phyloP scores from a whole-genome alignment of 2,888 invertebrate genomes.

The Phrixothrix hirtus region DNA sequence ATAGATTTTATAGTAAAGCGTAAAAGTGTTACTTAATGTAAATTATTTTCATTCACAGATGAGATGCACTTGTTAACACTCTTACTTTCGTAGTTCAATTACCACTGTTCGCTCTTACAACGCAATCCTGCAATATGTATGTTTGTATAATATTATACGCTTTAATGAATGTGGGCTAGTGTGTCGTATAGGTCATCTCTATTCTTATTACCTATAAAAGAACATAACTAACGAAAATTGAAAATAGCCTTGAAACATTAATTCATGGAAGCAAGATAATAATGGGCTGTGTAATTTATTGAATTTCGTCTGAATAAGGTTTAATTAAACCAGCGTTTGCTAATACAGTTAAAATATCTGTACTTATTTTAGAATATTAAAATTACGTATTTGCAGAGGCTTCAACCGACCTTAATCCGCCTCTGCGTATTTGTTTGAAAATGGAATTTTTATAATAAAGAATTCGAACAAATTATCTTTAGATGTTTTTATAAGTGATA shows the following conservation, averaged over 20 bases:
- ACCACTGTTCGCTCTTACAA: background rate
- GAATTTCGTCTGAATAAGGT: too few relatives aligned
- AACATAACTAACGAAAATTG: constrained; percentile 2
- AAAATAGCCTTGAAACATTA: constrained; percentile 11
- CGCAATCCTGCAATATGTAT: constrained; percentile 1
- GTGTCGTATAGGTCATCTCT: constrained; percentile 10
- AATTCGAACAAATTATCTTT: too few relatives aligned
- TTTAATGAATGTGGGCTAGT: constrained; percentile 12
- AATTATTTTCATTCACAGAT: constrained; percentile 2
- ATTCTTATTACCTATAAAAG: constrained; percentile 5
- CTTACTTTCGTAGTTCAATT: constrained; percentile 9
- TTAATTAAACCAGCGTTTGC: too few relatives aligned
- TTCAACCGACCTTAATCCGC: too few relatives aligned
- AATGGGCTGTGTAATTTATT: too few relatives aligned
- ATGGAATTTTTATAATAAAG: too few relatives aligned
- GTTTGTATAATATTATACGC: constrained; percentile 1
- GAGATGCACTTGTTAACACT: constrained; percentile 2
- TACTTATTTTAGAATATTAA: too few relatives aligned
- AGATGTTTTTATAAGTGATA: too few relatives aligned
- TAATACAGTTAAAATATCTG: too few relatives aligned
- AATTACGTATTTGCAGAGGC: too few relatives aligned
- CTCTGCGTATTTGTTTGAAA: too few relatives aligned
- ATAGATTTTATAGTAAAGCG: background rate
- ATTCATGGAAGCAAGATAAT: constrained; percentile 6
- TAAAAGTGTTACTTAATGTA: background rate